A percentile compares a stretch with the other conserved stretches of the same genome.
Conservation (phyloP, 2,797 vertebrate species). For the Loriculus beryllinus region DNA sequence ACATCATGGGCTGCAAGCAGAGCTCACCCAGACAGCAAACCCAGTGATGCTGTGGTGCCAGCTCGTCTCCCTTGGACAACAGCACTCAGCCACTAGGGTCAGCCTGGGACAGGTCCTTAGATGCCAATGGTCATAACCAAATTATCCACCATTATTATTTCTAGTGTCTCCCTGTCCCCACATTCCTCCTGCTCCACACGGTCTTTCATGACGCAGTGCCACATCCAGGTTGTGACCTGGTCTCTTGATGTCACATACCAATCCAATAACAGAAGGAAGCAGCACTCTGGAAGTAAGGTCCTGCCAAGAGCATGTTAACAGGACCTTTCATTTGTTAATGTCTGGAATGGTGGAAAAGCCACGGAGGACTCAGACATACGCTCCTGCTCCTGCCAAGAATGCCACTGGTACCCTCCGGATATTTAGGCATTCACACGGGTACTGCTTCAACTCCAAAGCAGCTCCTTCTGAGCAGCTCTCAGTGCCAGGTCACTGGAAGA, state of each 20-base stretch:
- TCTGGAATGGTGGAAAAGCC: constrained; percentile 26
- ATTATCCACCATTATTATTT: neutral
- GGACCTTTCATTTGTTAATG: constrained; percentile 14
- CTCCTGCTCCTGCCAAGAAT: constrained; percentile 33
- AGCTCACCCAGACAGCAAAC: neutral
- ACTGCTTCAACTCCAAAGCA: constrained; percentile 5
- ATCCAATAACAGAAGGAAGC: constrained; percentile 19
- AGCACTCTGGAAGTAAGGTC: neutral
- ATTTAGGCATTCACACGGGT: constrained; percentile 3
- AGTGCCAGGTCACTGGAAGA: constrained; percentile 37
- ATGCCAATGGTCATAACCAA: neutral
- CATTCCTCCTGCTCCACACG: neutral
- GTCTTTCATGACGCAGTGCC: neutral
- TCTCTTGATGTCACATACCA: neutral
- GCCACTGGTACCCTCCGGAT: constrained; percentile 29
- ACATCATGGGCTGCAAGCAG: accelerated
- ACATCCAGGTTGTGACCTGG: constrained; percentile 51
- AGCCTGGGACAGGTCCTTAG: constrained; percentile 4
- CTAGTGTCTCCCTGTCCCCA: neutral
- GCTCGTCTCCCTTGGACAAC: neutral
- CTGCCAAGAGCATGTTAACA: constrained; percentile 28
- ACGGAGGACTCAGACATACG: neutral
- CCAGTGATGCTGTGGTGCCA: neutral
- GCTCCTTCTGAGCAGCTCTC: constrained; percentile 12
- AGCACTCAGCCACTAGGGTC: neutral